Conservation (phyloP, 2,113 vertebrate species). For the Saguinus midas region DNA sequence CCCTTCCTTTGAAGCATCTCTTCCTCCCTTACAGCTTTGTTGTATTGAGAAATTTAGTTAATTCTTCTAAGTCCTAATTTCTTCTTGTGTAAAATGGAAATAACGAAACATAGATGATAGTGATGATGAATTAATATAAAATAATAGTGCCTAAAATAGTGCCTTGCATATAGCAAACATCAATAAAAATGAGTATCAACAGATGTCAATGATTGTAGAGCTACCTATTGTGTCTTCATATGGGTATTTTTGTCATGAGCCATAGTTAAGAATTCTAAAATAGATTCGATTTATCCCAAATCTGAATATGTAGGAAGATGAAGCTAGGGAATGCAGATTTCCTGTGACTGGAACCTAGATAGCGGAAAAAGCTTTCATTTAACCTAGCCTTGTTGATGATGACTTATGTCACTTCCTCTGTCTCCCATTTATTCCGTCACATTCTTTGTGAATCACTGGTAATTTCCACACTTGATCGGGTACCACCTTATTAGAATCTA, state of each 20-base stretch:
- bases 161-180: background rate
- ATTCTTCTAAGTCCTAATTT: background rate
- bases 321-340: background rate
- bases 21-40: background rate
- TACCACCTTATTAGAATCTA: background rate
- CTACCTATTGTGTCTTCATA: background rate
- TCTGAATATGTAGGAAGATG: background rate
- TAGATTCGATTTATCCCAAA: background rate
- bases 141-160: background rate
- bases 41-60: background rate
- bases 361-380: background rate
- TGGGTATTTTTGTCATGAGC: background rate
- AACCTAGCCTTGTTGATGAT: background rate
- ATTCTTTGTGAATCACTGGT: background rate
- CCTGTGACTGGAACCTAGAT: background rate
- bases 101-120: background rate
- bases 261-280: slow-evolving; percentile 12
- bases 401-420: background rate
- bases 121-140: background rate
- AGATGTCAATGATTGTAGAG: background rate
- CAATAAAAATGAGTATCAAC: background rate
- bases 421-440: background rate
- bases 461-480: background rate
- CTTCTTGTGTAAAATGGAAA: background rate
- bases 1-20: background rate